Evolutionary conservation across 2,888 invertebrate genomes (phyloP), one percentile per base, ranked within the genome.

Genomic region (Elegia similella): DNA sequence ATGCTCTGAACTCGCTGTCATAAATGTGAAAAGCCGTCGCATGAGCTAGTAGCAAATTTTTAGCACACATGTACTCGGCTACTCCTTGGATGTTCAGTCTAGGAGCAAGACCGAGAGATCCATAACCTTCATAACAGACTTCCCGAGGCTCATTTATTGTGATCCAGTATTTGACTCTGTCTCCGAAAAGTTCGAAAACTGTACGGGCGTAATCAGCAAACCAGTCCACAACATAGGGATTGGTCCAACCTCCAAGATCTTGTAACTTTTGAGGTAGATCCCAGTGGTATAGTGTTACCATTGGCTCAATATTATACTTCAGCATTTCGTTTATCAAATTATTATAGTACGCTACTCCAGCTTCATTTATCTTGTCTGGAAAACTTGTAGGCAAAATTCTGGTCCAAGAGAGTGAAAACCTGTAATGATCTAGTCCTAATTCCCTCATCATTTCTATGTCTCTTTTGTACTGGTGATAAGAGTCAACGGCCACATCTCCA

Each of bases 391-490:
- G 93, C 53, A 94, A 72, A 23, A 95, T 79, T 48, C 94, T 76
- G 0, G 93, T 67, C 94, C 94, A 94, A 0, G 93, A 87, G 12
- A 93, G 73, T 0, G 92, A 92, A 64, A 92, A 92, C 30, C 92
- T 76, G 69, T 92, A 92, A 60, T 80, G 81, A 58, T 91, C 73
- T 0, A 83, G 73, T 0, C 83, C 82, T n/a, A 88, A 63, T 55
- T 83, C 70, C 48, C 73, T 72, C 38, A 87, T 59, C 61, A 87
- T 70, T 52, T 76, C 70, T 0, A 89, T 78, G 59, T 89, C 88
- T 58, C 93, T 91, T 64, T 88, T 82, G 68, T 90, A 93, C 64
- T 87, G 87, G 70, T 93, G 84, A 68, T 93, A 92, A 32, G 88
- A 87, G 63, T 94, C 93, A 42, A 92, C 84, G 0, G 93, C 85